Conservation (phyloP, 2,797 vertebrate species). For the Mormyrops attenuatus region DNA sequence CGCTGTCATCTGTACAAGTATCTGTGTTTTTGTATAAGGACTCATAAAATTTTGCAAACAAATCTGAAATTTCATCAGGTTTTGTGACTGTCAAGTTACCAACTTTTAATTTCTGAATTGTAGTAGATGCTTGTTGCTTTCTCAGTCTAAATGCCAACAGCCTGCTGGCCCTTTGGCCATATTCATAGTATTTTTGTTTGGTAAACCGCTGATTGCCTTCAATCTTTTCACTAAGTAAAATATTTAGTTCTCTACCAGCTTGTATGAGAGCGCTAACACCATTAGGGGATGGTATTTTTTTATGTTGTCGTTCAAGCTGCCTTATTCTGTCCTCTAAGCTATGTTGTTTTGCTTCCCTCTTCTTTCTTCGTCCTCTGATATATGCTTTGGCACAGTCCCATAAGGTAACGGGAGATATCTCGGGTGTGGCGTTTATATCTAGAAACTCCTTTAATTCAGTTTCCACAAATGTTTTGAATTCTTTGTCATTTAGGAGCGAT, state of each 20-base stretch:
- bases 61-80: slow-evolving; percentile 8
- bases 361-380: not conserved
- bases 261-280: not conserved
- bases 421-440: not conserved
- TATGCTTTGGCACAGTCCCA: slow-evolving; percentile 26
- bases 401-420: not conserved
- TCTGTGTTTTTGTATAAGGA: slow-evolving; percentile 14
- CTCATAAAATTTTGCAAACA: slow-evolving; percentile 23
- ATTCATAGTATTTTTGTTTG: slow-evolving; percentile 20
- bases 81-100: not conserved
- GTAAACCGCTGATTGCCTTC: slow-evolving; percentile 13
- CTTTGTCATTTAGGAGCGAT: not conserved
- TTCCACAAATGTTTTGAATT: not conserved
- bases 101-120: slow-evolving; percentile 21
- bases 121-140: slow-evolving; percentile 17
- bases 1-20: not conserved
- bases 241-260: not conserved
- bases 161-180: slow-evolving; percentile 15
- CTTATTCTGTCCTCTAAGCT: slow-evolving; percentile 17
- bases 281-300: not conserved
- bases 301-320: slow-evolving; percentile 18
- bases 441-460: not conserved
- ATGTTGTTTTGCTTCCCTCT: not conserved
- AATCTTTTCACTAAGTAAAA: not conserved
- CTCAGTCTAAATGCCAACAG: not conserved